Evolutionary conservation across 2,888 invertebrate genomes (phyloP), one percentile per base, ranked within the genome.

Genomic region (Meandrusa payeni): DNA sequence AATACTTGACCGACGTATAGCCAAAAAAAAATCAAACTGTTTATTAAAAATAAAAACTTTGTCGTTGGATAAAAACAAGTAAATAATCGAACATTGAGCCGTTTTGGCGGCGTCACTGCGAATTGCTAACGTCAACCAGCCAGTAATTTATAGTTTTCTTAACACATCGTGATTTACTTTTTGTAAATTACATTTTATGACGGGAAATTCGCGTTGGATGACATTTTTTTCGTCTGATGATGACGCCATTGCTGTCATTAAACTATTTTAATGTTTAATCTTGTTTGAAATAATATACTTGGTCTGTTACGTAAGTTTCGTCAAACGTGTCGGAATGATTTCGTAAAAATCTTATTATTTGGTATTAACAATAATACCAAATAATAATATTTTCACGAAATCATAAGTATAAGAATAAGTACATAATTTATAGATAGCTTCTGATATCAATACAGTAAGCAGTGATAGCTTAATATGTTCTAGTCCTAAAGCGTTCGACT

Each of bases 151-250:
- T 6, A n/a, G 2, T 22, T 24, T 7, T 29, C 10, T 28, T 22
- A 24, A 23, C 23, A 31, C n/a, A 6, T 13, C 23, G 23, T 17
- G 13, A 40, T 40, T 31, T 40, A 40, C 23, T 13, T 39, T 22
- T 22, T 9, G 29, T 39, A 17, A 31, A 31, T 40, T 24, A 17
- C 31, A 23, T 15, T 40, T 40, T 24, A 40, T 40, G 39, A 40
- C 31, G 27, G 37, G 31, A 31, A 17, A 31, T 32, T 24, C 22
- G 13, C 22, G 15, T 22, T 13, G 31, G 12, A 40, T 31, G 31
- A 24, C 39, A 31, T 17, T 19, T 24, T 20, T 39, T 40, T 40
- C 22, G 6, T 40, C 24, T 24, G 23, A 23, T 10, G 11, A 37
- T 37, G 15, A 40, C 23, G 24, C 7, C 1, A 7, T 31, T 11